Conservation (phyloP, 2,888 invertebrate genomes). For the Eupeodes luniger region DNA sequence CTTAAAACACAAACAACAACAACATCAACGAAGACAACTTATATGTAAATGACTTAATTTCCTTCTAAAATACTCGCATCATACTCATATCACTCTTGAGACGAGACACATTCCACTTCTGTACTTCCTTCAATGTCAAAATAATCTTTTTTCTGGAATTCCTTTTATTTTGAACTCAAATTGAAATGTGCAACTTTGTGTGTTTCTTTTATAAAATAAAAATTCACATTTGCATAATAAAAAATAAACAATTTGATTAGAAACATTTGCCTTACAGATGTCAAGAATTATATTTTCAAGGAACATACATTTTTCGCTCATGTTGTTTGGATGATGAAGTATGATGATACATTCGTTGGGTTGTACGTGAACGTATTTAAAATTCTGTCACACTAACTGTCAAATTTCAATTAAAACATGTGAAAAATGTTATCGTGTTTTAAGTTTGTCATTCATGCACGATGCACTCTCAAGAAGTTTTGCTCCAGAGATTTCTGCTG, state of each 20-base stretch:
- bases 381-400: constrained; percentile 44
- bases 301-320: background rate
- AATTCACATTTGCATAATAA: constrained; percentile 51
- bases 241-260: constrained; percentile 60
- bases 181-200: constrained; percentile 25
- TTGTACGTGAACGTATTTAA: background rate
- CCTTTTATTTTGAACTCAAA: background rate
- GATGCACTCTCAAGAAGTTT: background rate
- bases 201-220: background rate
- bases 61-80: background rate
- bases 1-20: background rate
- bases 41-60: background rate
- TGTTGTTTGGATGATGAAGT: background rate
- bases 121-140: background rate
- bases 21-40: background rate
- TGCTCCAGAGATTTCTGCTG: background rate
- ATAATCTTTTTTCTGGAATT: background rate
- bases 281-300: background rate
- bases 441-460: background rate
- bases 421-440: constrained; percentile 23
- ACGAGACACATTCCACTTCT: constrained; percentile 2
- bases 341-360: background rate
- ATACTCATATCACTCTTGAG: background rate
- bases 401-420: constrained; percentile 64
- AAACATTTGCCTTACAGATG: constrained; percentile 68